Conservation (phyloP, 2,797 vertebrate genomes). For the Hyperoplus lanceolatus region DNA sequence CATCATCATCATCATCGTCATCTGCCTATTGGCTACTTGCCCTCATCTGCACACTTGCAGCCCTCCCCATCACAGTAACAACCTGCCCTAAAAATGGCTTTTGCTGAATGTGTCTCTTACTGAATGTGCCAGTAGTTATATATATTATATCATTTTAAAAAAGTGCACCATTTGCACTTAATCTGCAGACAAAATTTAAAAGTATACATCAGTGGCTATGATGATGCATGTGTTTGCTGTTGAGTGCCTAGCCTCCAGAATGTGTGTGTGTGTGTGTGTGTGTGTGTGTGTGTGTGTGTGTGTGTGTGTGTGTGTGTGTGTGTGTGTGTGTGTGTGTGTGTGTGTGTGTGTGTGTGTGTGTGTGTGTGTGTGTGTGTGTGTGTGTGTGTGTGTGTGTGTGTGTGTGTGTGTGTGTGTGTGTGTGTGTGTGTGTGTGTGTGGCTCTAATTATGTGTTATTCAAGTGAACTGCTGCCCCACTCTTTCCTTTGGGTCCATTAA, state of each 20-base stretch:
- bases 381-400: slow-evolving; percentile 33
- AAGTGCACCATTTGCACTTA: background rate
- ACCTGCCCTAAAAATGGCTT: slow-evolving; percentile 51
- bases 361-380: slow-evolving; percentile 39
- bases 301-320: slow-evolving; percentile 39
- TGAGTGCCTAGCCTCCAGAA: slow-evolving; percentile 63
- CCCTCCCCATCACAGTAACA: slow-evolving; percentile 42
- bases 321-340: slow-evolving; percentile 33
- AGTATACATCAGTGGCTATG: slow-evolving; percentile 36
- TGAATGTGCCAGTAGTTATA: slow-evolving; percentile 23
- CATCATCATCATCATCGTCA: slow-evolving; percentile 49
- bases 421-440: slow-evolving; percentile 34
- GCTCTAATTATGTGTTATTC: slow-evolving; percentile 63
- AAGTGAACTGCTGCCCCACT: slow-evolving; percentile 43
- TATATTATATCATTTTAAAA: slow-evolving; percentile 1
- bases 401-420: slow-evolving; percentile 41
- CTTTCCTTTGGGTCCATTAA: slow-evolving; percentile 58
- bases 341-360: slow-evolving; percentile 41
- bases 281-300: slow-evolving; percentile 41
- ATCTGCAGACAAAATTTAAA: slow-evolving; percentile 41
- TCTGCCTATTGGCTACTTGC: slow-evolving; percentile 74
- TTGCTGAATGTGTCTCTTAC: slow-evolving; percentile 39
- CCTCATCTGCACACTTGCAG: slow-evolving; percentile 47
- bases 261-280: slow-evolving; percentile 33
- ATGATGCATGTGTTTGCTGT: slow-evolving; percentile 48